phyloP scores from a whole-genome alignment of 2,113 vertebrate genomes.

The Periophthalmodon schlosseri region DNA sequence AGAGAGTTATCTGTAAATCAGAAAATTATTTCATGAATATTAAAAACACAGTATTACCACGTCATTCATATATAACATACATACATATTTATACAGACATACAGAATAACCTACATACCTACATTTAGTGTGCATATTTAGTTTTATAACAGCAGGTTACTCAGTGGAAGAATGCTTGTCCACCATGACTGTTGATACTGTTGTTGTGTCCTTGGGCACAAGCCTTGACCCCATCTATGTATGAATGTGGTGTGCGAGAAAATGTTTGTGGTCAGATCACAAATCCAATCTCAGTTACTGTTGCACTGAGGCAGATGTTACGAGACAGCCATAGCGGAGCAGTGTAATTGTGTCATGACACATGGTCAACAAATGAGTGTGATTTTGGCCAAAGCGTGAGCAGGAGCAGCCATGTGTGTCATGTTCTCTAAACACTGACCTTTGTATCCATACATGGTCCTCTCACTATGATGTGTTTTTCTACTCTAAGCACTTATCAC shows the following conservation, averaged over 20 bases:
- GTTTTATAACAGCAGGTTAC: conserved; percentile 4
- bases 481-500: conserved; percentile 50
- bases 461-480: conserved; percentile 34
- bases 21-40: not conserved
- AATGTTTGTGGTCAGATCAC: not conserved
- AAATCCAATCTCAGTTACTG: not conserved
- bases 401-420: not conserved
- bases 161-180: too few species aligned
- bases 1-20: not conserved
- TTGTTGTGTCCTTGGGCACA: too few species aligned
- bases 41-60: not conserved
- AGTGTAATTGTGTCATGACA: not conserved
- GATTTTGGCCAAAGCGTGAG: conserved; percentile 8
- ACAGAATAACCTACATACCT: too few species aligned
- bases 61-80: too few species aligned
- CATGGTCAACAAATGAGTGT: conserved; percentile 12
- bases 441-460: conserved; percentile 60
- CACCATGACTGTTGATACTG: too few species aligned
- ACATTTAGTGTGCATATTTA: too few species aligned
- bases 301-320: conserved; percentile 3
- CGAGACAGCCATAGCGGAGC: conserved; percentile 6
- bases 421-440: conserved; percentile 52
- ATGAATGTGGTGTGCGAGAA: not conserved
- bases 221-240: too few species aligned
- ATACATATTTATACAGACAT: too few species aligned